Evolutionary conservation across 2,888 invertebrate genomes (phyloP).

Genomic region (Andricus curvator): DNA sequence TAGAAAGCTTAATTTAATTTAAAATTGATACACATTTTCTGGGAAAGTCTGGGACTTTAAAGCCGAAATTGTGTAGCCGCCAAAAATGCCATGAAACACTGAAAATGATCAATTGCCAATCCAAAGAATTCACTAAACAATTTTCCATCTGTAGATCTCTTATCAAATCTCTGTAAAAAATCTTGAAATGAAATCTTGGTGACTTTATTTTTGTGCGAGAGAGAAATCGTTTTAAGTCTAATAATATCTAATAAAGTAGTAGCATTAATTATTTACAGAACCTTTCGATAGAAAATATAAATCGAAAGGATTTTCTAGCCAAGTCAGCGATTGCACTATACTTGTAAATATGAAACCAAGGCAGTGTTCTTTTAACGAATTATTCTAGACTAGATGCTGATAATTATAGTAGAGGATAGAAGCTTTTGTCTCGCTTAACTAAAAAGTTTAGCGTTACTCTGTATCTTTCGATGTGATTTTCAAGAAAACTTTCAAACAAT

Average conservation of each 20-base stretch:
- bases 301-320: constrained; percentile 27
- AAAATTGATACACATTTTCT: neutral
- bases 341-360: constrained; percentile 37
- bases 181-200: constrained; percentile 14
- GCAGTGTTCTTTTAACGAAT: constrained; percentile 37
- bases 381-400: constrained; percentile 35
- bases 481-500: constrained; percentile 39
- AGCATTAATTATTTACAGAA: constrained; percentile 9
- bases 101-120: neutral
- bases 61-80: neutral
- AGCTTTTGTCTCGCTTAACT: constrained; percentile 39
- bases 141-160: constrained; percentile 3
- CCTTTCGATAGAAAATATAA: constrained; percentile 21
- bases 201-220: constrained; percentile 24
- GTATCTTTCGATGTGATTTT: constrained; percentile 40
- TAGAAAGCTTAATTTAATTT: neutral
- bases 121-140: neutral
- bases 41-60: neutral
- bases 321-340: constrained; percentile 33
- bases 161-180: constrained; percentile 18
- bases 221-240: constrained; percentile 28
- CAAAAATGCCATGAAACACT: neutral
- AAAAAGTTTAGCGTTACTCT: constrained; percentile 37
- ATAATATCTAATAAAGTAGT: constrained; percentile 37
- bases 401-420: constrained; percentile 36